Evolutionary conservation across 2,113 vertebrate genomes (phyloP), one percentile per base, ranked within the genome.

Genomic region (Brachypteracias leptosomus): DNA sequence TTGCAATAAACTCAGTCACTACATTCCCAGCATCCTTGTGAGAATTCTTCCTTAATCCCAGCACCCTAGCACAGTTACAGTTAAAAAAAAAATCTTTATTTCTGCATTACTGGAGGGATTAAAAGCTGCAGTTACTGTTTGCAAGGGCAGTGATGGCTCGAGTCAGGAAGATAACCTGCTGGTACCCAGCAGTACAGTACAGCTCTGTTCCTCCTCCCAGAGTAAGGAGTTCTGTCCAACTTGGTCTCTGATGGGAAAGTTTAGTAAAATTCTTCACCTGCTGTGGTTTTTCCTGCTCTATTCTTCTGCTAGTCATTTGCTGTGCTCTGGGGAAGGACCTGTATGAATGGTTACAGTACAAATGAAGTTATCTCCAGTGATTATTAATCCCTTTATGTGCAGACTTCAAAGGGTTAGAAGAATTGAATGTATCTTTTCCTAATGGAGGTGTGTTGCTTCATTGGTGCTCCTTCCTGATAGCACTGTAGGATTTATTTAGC

Each of bases 401-500:
- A 42, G 66, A 26, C 62, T 73, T 81, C 71, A 74, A 44, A 88
- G 86, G 20, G 17, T 31, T 36, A 6, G 61, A 86, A 75, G 54
- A 49, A 58, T 33, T 72, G 29, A 94, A 74, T n/a, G 47, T 52
- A 19, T 47, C 61, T 90, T 88, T 74, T 81, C 44, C 20, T 84
- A 66, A 31, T 0, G 3, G 61, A 75, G 83, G 73, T 61, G 85
- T 90, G 66, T 81, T 67, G 49, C 38, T 86, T 61, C 28, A 2
- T 67, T 84, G 88, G 38, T 93, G 29, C 49, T 93, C 65, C 38
- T 66, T 22, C 36, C 72, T 76, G 46, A 72, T 86, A 77, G 47
- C 44, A 11, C 82, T 83, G 21, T 25, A 49, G 61, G 52, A 84
- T 95, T 92, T 89, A 71, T 73, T 49, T 86, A 83, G 59, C 59